Evolutionary conservation across 2,113 vertebrate genomes (phyloP).

Genomic region (Tautogolabrus adspersus): DNA sequence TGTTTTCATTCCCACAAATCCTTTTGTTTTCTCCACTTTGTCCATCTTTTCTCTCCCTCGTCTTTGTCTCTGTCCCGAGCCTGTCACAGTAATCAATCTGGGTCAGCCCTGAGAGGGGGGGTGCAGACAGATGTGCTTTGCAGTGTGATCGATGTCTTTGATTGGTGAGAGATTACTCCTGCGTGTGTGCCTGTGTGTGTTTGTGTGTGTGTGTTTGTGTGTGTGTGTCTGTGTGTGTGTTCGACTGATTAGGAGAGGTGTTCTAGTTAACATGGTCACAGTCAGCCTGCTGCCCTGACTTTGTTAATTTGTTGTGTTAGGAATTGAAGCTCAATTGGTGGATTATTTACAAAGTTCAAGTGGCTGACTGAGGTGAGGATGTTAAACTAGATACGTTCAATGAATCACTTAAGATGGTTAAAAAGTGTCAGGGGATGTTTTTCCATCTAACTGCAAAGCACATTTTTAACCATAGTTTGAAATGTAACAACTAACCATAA

Average conservation of each 20-base stretch:
- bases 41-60: conserved; percentile 8
- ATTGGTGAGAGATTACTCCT: conserved; percentile 70
- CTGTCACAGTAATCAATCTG: conserved; percentile 58
- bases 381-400: conserved; percentile 40
- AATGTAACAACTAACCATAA: not conserved
- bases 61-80: conserved; percentile 41
- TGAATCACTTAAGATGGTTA: conserved; percentile 36
- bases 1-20: conserved; percentile 11
- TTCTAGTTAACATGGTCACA: conserved; percentile 49
- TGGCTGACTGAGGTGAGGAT: conserved; percentile 36
- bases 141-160: conserved; percentile 73
- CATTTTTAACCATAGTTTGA: conserved; percentile 19
- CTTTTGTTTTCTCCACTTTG: conserved; percentile 22
- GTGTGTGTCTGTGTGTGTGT: too few species aligned
- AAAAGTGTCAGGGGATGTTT: conserved; percentile 22
- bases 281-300: conserved; percentile 52
- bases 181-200: conserved; percentile 18
- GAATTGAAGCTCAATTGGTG: conserved; percentile 57
- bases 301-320: conserved; percentile 65
- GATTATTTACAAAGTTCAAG: conserved; percentile 62
- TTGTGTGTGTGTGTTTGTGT: too few species aligned
- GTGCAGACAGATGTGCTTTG: conserved; percentile 63
- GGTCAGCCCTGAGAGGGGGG: conserved; percentile 30
- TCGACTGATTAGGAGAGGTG: conserved; percentile 1
- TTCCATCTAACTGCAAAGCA: conserved; percentile 7